Evolutionary conservation across 2,113 vertebrate genomes (phyloP).

Genomic region (Myotis davidii): DNA sequence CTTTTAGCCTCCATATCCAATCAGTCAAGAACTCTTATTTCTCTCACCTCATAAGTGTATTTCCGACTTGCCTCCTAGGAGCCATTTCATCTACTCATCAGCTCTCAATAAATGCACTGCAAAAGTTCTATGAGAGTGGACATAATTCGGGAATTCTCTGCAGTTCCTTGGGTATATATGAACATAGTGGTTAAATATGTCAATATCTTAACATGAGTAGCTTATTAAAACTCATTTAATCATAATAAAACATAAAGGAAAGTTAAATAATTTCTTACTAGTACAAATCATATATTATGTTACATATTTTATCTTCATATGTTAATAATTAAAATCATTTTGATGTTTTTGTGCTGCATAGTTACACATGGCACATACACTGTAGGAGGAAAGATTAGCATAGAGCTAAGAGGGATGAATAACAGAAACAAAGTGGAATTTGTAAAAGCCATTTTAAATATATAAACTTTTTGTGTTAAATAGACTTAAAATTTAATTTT

Average conservation of each 20-base stretch:
- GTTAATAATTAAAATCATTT: not conserved
- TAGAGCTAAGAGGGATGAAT: not conserved
- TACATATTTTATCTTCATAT: not conserved
- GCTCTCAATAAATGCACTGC: not conserved
- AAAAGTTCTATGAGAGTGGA: not conserved
- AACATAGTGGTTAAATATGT: not conserved
- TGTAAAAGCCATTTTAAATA: not conserved
- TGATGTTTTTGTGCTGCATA: not conserved
- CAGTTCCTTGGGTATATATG: not conserved
- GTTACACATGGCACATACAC: not conserved
- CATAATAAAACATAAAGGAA: not conserved
- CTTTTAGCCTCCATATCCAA: not conserved
- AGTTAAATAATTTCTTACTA: not conserved
- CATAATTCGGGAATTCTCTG: not conserved
- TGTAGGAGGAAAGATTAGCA: not conserved
- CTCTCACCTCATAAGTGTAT: not conserved
- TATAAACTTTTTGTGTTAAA: not conserved
- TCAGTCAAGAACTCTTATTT: not conserved
- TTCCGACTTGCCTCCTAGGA: not conserved
- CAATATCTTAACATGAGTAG: not conserved
- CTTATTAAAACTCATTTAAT: not conserved
- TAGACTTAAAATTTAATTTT: conserved; percentile 31
- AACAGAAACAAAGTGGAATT: not conserved
- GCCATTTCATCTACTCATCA: not conserved
- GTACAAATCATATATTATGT: not conserved